phyloP scores from a whole-genome alignment of 2,888 invertebrate genomes.

The Serrognathus titanus region DNA sequence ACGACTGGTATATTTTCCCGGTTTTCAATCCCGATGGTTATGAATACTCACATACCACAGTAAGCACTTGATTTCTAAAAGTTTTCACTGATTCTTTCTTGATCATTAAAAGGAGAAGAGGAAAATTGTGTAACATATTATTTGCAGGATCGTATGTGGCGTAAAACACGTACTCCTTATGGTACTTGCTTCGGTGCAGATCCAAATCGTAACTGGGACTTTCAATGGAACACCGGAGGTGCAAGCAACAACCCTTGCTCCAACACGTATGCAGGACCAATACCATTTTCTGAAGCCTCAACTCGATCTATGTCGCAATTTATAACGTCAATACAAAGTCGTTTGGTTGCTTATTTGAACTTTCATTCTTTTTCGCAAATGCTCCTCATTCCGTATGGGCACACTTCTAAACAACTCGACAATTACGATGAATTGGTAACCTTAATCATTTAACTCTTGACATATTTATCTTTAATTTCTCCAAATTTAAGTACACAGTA shows the following conservation, averaged over 20 bases:
- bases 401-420: slow-evolving; percentile 55
- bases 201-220: slow-evolving; percentile 75
- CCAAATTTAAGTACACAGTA: slow-evolving; percentile 37
- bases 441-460: not conserved
- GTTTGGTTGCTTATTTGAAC: slow-evolving; percentile 58
- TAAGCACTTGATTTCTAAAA: slow-evolving; percentile 41
- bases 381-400: slow-evolving; percentile 68
- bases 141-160: slow-evolving; percentile 62
- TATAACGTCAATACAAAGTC: slow-evolving; percentile 43
- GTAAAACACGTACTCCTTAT: slow-evolving; percentile 60
- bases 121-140: not conserved
- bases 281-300: slow-evolving; percentile 70
- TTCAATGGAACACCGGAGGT: slow-evolving; percentile 60
- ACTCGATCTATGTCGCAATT: slow-evolving; percentile 55
- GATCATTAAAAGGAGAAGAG: too few species aligned
- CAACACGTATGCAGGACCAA: slow-evolving; percentile 63
- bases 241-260: slow-evolving; percentile 57
- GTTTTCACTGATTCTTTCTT: too few species aligned
- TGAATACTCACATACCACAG: slow-evolving; percentile 59
- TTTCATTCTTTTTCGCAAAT: slow-evolving; percentile 75
- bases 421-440: slow-evolving; percentile 60
- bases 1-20: slow-evolving; percentile 75
- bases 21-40: slow-evolving; percentile 76
- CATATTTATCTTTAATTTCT: not conserved
- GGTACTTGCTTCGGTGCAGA: slow-evolving; percentile 64